phyloP scores from a whole-genome alignment of 1,140 invertebrate genomes.

The Papilio machaon region DNA sequence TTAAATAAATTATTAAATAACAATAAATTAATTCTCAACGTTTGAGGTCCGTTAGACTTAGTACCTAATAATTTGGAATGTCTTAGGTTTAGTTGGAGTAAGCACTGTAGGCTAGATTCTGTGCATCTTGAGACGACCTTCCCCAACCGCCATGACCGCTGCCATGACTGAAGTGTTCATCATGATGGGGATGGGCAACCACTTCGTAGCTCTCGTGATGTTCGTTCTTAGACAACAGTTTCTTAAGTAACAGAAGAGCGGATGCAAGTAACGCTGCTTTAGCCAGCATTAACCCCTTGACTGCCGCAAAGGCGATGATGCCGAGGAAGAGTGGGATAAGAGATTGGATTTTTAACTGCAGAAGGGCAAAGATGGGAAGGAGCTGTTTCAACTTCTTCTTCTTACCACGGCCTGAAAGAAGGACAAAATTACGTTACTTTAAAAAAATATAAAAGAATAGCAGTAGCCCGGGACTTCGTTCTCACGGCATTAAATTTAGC shows the following conservation, averaged over 20 bases:
- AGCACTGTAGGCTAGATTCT: conserved; percentile 74
- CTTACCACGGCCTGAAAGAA: conserved; percentile 85
- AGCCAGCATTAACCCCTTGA: conserved; percentile 91
- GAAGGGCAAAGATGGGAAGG: conserved; percentile 87
- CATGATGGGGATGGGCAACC: conserved; percentile 85
- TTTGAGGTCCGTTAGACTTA: conserved; percentile 75
- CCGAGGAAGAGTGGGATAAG: conserved; percentile 90
- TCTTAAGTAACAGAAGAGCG: conserved; percentile 89
- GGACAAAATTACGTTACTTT: not conserved
- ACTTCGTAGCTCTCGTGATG: conserved; percentile 88
- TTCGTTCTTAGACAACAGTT: conserved; percentile 87
- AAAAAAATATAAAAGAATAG: no score
- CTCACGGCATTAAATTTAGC: no score
- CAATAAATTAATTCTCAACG: conserved; percentile 71
- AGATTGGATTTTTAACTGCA: conserved; percentile 90
- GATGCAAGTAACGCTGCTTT: conserved; percentile 91
- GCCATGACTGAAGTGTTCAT: conserved; percentile 82
- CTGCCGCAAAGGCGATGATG: conserved; percentile 88
- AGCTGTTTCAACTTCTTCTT: conserved; percentile 89
- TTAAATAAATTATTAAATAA: conserved; percentile 78
- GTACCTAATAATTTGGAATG: conserved; percentile 39
- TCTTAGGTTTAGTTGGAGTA: conserved; percentile 76
- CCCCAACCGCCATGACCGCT: conserved; percentile 73
- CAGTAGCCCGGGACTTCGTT: no score
- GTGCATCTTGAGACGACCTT: conserved; percentile 67